phyloP scores from a whole-genome alignment of 2,113 vertebrate genomes.

The Phocoena phocoena region DNA sequence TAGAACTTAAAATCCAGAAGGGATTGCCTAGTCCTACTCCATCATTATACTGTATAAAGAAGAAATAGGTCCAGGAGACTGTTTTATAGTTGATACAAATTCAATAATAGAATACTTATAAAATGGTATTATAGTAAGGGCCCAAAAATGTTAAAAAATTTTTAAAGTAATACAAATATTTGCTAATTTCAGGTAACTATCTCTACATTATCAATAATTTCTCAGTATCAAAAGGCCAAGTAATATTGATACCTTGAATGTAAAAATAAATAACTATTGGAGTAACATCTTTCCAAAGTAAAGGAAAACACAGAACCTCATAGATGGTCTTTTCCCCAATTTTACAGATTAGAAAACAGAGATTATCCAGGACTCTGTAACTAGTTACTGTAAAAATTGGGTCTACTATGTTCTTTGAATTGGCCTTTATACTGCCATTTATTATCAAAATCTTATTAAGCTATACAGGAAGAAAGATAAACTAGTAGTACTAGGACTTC shows the following conservation, averaged over 20 bases:
- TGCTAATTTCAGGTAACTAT: not conserved
- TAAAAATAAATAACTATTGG: constrained; percentile 35
- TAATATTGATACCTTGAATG: not conserved
- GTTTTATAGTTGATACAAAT: constrained; percentile 5
- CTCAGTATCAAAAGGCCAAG: not conserved
- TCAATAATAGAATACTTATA: not conserved
- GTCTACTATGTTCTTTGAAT: not conserved
- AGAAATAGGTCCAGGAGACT: not conserved
- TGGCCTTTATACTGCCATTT: not conserved
- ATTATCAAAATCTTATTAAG: not conserved
- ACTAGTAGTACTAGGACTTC: not conserved
- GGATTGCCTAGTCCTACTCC: not conserved
- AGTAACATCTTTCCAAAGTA: constrained; percentile 11
- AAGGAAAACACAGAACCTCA: not conserved
- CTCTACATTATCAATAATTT: not conserved
- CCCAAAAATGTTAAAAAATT: not conserved
- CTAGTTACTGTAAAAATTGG: not conserved
- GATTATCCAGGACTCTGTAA: not conserved
- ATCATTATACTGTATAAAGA: not conserved
- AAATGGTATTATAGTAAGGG: no score
- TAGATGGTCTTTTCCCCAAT: not conserved
- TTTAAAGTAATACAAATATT: not conserved
- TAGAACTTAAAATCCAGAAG: constrained; percentile 15
- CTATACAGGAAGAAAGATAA: not conserved
- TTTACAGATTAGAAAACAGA: constrained; percentile 1